Evolutionary conservation across 2,797 vertebrate genomes (phyloP), one percentile per base, ranked within the genome.

Genomic region (Coendou prehensilis): DNA sequence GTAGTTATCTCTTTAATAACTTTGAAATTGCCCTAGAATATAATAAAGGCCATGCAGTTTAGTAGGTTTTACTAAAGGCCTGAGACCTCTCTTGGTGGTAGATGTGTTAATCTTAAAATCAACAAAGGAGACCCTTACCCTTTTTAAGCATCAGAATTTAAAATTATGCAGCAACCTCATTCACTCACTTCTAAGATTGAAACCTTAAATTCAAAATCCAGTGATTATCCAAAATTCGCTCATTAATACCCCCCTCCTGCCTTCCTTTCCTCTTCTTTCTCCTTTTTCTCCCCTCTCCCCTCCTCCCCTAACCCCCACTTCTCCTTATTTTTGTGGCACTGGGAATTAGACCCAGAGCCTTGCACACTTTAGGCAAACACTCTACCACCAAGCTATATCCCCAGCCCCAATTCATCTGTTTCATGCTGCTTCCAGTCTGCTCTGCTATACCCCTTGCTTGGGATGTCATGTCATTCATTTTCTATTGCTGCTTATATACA

Each of bases 141-240:
- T 76, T 80, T 83, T 57, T 76, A 81, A 79, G 45, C 26, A 30
- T 76, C 45, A 63, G 52, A 87, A 50, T 82, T 69, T 61, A 82
- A 90, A 81, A 56, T 47, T 81, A 59, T 41, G 33, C 41, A 81
- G 57, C 20, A 84, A 78, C 8, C 54, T 56, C 1, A 26, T 22
- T 75, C 54, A 90, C 1, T 81, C 50, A 47, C 61, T 45, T 87
- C 56, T 54, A 81, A 76, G 50, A 50, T 76, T 93, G 18, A 75
- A 59, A n/a, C 23, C 18, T 26, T 87, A 81, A 85, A 88, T 80
- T 91, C 52, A 85, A 95, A 80, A 67, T 86, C 56, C 28, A 86
- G 3, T 20, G 10, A 82, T 17, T 64, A 28, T 54, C 17, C 33
- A 57, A 85, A 91, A 56, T n/a, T 18, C 23, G 22, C 0, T 71